These are phyloP conservation scores for Trichogramma evanescens DNA, from an alignment of 2,888 invertebrate genomes.

Conservation along the genomic window DNA sequence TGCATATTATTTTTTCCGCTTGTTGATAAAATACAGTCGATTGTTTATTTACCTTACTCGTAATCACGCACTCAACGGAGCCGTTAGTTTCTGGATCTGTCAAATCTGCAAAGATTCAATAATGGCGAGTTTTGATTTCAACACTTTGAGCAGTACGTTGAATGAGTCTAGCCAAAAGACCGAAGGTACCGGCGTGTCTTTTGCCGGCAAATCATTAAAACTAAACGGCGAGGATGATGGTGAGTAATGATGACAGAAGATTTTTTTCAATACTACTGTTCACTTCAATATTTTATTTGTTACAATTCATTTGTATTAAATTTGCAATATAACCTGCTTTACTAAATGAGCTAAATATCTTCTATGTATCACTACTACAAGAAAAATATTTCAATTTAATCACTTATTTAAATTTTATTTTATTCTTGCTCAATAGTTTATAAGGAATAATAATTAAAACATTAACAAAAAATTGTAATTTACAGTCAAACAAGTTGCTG, in stretches of 20 bases:
- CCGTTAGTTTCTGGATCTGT: background rate
- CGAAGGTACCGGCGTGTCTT: slow-evolving; percentile 63
- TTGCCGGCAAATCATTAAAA: slow-evolving; percentile 72
- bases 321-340: background rate
- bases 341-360: background rate
- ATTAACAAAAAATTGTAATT: background rate
- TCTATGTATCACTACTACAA: too few species aligned
- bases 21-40: too few species aligned
- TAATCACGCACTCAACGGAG: background rate
- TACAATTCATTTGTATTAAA: background rate
- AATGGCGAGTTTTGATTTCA: slow-evolving; percentile 54
- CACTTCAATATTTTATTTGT: slow-evolving; percentile 23
- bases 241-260: slow-evolving; percentile 43
- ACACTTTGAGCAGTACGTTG: slow-evolving; percentile 48
- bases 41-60: too few species aligned
- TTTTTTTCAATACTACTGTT: background rate
- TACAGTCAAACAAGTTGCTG: slow-evolving; percentile 65
- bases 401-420: background rate
- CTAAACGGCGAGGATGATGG: slow-evolving; percentile 74
- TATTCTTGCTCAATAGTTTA: background rate
- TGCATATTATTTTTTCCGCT: too few species aligned
- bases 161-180: slow-evolving; percentile 29
- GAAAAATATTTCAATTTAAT: background rate
- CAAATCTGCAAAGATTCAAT: background rate
- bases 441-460: background rate